phyloP scores from a whole-genome alignment of 2,888 invertebrate species.

The Folsomia candida region DNA sequence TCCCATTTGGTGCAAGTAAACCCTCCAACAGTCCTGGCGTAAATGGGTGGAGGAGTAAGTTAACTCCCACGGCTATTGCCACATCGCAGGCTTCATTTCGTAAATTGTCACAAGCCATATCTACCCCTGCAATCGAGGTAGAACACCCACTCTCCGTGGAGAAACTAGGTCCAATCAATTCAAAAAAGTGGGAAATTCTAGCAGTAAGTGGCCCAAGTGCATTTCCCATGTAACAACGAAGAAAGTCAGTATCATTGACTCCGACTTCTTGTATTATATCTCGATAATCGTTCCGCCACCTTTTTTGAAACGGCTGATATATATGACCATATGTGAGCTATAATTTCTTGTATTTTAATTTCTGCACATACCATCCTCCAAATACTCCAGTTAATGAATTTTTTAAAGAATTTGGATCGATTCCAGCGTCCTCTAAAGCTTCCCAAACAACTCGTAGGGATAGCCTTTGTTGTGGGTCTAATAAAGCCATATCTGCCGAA shows the following conservation, averaged over 20 bases:
- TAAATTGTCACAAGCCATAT: not conserved
- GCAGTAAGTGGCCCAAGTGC: not conserved
- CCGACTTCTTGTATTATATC: not conserved
- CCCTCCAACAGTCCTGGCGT: not conserved
- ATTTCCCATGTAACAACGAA: not conserved
- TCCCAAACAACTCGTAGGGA: not conserved
- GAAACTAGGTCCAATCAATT: not conserved
- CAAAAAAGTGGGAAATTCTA: not conserved
- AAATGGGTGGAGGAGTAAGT: slow-evolving; percentile 10
- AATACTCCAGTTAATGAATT: not conserved
- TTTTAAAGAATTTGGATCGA: not conserved
- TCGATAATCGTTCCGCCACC: slow-evolving; percentile 1
- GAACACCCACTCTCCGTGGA: not conserved
- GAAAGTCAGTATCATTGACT: not conserved
- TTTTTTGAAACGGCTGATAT: too few species aligned
- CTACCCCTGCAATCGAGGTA: not conserved
- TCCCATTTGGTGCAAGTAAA: slow-evolving; percentile 19
- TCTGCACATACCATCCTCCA: not conserved
- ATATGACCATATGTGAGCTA: too few species aligned
- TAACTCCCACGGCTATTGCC: slow-evolving; percentile 6
- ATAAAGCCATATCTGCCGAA: not conserved
- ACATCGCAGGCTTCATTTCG: not conserved
- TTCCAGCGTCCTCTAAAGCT: not conserved
- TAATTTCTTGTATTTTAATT: too few species aligned
- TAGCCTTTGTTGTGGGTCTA: slow-evolving; percentile 1